Base-by-base conservation (phyloP, 2,888 invertebrate species). In the Crematogaster levior region DNA sequence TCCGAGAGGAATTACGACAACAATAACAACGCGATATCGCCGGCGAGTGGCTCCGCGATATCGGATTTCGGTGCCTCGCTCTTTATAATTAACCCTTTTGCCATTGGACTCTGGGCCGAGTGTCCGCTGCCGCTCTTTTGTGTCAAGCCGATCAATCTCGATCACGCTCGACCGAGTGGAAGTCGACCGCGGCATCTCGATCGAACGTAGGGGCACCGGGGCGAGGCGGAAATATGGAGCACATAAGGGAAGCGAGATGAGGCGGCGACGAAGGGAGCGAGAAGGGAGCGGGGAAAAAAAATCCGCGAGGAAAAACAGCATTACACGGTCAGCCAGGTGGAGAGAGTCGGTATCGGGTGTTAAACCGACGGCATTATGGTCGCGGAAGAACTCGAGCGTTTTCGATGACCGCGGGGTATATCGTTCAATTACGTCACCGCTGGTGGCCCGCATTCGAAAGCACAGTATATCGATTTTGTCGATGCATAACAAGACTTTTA, bases 51-150 rank as follows among this genome's bases (percentile, higher is more conserved):
- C 81, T 24, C 53, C 83, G 58, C 87, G 73, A 84, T 85, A 88
- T 88, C 88, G 89, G 86, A 89, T 89, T 89, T 86, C 70, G 89
- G 86, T 82, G 85, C 83, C 83, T 82, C 85, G 73, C 88, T 88
- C 90, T 92, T 91, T 93, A 93, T 93, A 93, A 93, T 93, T 93
- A 93, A 92, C 92, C 91, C 92, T 90, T 91, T 91, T 89, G 89
- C 90, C 85, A 89, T 88, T 89, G 84, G 86, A 56, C 84, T 65
- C 63, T 66, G 83, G 79, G 77, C 84, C 79, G 81, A 79, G 84
- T 80, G 77, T 84, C 81, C 82, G 65, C 80, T 61, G 82, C 61
- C 75, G 63, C 77, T 82, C 91, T 92, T 92, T 92, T 93, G 91
- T 93, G 87, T 85, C 85, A 85, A 83, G 84, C 81, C 86, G 92